Base-by-base conservation (phyloP, 2,888 invertebrate species). In the Shargacucullia verbasci region DNA sequence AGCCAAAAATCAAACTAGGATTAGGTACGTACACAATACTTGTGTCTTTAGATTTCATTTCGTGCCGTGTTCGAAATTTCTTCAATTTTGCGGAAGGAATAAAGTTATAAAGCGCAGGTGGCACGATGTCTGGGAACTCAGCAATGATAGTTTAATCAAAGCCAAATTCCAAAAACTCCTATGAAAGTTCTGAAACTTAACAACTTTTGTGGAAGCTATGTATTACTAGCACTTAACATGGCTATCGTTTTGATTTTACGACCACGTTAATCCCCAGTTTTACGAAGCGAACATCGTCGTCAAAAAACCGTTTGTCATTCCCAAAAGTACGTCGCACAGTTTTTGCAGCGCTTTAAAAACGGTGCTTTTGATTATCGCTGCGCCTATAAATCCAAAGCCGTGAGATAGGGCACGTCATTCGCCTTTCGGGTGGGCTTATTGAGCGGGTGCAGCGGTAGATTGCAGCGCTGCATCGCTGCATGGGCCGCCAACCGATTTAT, bases 391-490 rank as follows among this genome's bases (percentile, higher is more conserved):
- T 72, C 66, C 55, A 59, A 60, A 57, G 59, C 67, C 50, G 73
- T 67, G 64, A 72, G 78, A 76, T 76, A 78, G 72, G 61, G 64
- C 73, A 70, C 69, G 76, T 71, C 76, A 76, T 50, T 73, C 65
- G 70, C 67, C 70, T 74, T 74, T 73, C 63, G 62, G 60, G 62
- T 49, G 41, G 63, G 78, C 73, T 78, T 78, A 76, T 78, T 70
- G 76, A 73, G 65, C 57, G 65, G 54, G 53, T 72, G 70, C 72
- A 72, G 55, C 44, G 37, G 62, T 69, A 58, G 67, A 61, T 65
- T 61, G 64, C 58, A 69, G 62, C 52, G 68, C 49, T 61, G 56
- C 58, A 70, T 53, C 59, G 60, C 59, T 69, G 55, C 57, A 71
- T 45, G 54, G 61, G 48, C 62, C 49, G 47, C 58, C 47, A 56